These are phyloP conservation scores for Drosophila rhopaloa DNA, from an alignment of 1,140 invertebrate species.

Conservation along the genomic window DNA sequence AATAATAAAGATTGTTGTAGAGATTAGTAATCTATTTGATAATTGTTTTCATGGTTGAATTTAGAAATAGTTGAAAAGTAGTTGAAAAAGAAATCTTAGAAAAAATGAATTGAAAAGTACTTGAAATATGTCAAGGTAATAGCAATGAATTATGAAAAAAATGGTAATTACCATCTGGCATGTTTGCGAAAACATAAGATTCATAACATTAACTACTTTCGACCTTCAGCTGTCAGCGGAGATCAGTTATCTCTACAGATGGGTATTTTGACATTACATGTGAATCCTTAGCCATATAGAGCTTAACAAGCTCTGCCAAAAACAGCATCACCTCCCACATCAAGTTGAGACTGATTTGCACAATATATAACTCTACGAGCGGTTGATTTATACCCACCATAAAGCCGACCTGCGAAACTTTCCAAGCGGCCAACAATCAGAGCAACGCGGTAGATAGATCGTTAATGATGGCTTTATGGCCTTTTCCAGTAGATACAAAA, in stretches of 20 bases:
- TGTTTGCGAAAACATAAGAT: not conserved
- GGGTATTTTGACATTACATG: not conserved
- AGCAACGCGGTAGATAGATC: constrained; percentile 54
- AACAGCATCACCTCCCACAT: constrained; percentile 38
- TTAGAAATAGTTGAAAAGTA: not conserved
- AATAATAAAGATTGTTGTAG: too few species aligned
- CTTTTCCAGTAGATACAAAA: constrained; percentile 50
- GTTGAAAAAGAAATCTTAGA: not conserved
- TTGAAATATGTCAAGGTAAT: not conserved
- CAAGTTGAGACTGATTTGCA: constrained; percentile 1
- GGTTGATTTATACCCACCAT: constrained; percentile 41
- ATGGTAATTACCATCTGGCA: not conserved
- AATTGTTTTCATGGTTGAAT: too few species aligned
- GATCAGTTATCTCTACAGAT: not conserved
- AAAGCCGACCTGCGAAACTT: constrained; percentile 53
- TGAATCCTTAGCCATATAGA: constrained; percentile 3
- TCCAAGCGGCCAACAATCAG: constrained; percentile 60
- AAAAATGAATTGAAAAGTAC: not conserved
- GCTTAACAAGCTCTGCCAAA: not conserved
- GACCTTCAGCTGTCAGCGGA: constrained; percentile 11
- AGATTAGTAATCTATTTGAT: too few species aligned
- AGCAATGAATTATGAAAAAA: not conserved
- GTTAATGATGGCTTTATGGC: constrained; percentile 57
- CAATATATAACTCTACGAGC: constrained; percentile 22
- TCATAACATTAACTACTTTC: not conserved